Evolutionary conservation across 2,113 vertebrate species (phyloP).

Genomic region (Ceratotherium simum): DNA sequence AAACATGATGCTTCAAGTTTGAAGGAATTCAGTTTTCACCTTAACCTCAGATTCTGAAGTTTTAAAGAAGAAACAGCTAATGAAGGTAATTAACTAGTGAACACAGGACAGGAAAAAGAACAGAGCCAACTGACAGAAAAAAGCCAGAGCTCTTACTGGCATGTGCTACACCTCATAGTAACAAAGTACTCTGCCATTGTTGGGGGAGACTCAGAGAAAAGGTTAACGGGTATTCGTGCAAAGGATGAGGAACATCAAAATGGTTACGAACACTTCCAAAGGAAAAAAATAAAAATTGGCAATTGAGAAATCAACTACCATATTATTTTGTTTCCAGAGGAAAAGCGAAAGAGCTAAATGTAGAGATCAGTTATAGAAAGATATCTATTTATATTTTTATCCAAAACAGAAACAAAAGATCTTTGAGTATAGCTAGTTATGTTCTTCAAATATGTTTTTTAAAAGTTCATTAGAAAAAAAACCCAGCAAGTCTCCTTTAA

Average conservation of each 20-base stretch:
- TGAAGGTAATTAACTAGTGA: neutral
- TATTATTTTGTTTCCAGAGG: neutral
- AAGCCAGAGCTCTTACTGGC: neutral
- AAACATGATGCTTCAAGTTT: neutral
- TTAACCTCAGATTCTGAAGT: neutral
- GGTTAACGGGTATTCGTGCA: neutral
- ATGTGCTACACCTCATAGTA: neutral
- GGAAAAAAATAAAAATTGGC: neutral
- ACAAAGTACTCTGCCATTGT: neutral
- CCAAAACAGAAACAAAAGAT: neutral
- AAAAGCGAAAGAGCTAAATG: neutral
- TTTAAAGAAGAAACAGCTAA: constrained; percentile 39
- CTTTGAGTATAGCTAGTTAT: neutral
- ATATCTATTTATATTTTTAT: neutral
- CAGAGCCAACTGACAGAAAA: neutral
- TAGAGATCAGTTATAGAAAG: neutral
- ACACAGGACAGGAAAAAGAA: constrained; percentile 40
- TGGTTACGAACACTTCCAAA: neutral
- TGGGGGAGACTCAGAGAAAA: neutral
- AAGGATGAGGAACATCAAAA: neutral
- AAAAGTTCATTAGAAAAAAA: neutral
- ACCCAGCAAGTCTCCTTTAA: neutral
- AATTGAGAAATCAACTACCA: neutral
- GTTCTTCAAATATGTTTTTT: neutral
- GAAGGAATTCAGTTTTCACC: neutral